Base-by-base conservation (phyloP, 2,888 invertebrate species). In the Cynaeus angustus region DNA sequence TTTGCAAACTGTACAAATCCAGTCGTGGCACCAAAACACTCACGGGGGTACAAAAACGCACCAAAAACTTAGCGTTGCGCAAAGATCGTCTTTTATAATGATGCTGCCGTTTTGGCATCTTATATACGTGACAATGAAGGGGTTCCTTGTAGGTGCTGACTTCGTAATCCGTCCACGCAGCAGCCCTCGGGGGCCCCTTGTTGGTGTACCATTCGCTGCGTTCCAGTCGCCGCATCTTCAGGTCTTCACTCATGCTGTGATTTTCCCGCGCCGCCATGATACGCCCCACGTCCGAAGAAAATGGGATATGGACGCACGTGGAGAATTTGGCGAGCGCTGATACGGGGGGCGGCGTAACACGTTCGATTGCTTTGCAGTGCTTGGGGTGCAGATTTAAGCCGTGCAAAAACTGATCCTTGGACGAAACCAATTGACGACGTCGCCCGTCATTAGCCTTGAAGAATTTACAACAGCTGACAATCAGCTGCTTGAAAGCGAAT, bases 221-320 rank as follows among this genome's bases (percentile, higher is more conserved):
- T 69, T 82, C 78, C 26, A 78, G 64, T 71, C 79, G 76, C 45
- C 74, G 72, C 14, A 74, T 52, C 55, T 75, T 77, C 5, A 75
- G 68, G 10, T 78, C 75, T 48, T 77, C 75, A 14, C 78, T 69
- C 12, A 82, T 70, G 43, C 45, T 59, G 41, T 68, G 78, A 59
- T 77, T 75, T 48, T 75, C 75, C 45, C 71, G 70, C 13, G 72
- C 66, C 52, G 78, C 76, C 48, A 82, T 70, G 38, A 73, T 71
- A 52, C 74, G 72, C 4, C 83, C 82, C 48, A 80, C 68, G 67
- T 83, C 79, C 3, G 83, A 83, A 1, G 82, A 82, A 55, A 83
- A 78, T 43, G 83, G 83, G 46, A 83, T 77, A 55, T 77, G 62
- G 14, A 70, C 61, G 43, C 67, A 73, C 50, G 75, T 74, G 16